A percentile compares a stretch with the other conserved stretches of the same genome.
Evolutionary conservation across 2,888 invertebrate genomes (phyloP).

Genomic region (Steromphala cineraria): DNA sequence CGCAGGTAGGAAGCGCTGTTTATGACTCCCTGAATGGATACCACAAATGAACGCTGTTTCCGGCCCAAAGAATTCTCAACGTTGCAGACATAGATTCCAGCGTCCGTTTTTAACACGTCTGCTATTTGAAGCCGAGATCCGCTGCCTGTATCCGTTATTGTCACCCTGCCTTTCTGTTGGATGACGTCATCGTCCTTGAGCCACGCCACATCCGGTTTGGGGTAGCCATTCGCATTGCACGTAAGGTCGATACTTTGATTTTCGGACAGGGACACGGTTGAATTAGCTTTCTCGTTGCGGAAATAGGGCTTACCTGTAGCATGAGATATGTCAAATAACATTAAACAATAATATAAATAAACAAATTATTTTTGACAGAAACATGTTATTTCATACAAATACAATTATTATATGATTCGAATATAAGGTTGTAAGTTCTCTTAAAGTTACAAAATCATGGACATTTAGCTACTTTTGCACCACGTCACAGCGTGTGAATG

Average conservation of each 20-base stretch:
- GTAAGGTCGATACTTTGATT: constrained; percentile 84
- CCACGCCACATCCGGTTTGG: constrained; percentile 84
- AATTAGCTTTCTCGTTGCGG: not conserved
- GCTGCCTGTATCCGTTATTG: constrained; percentile 39
- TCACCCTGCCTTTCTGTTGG: constrained; percentile 27
- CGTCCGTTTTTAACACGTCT: constrained; percentile 11
- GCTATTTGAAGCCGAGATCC: constrained; percentile 21
- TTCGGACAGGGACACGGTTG: not conserved
- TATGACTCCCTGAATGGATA: constrained; percentile 15
- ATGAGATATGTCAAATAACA: not conserved
- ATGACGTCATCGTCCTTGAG: constrained; percentile 69
- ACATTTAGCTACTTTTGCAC: no score
- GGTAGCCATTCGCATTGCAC: constrained; percentile 84
- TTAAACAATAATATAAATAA: not conserved
- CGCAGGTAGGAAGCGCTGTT: not conserved
- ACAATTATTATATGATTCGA: no score
- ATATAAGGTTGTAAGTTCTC: no score
- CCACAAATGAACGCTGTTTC: constrained; percentile 20
- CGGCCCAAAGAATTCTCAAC: constrained; percentile 30
- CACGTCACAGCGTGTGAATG: no score
- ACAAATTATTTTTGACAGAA: no score
- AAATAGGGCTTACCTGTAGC: constrained; percentile 28
- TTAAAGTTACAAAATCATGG: no score
- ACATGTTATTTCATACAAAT: no score
- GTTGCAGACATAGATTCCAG: constrained; percentile 29